Evolutionary conservation across 2,888 invertebrate genomes (phyloP).

Genomic region (Dromius quadrimaculatus): DNA sequence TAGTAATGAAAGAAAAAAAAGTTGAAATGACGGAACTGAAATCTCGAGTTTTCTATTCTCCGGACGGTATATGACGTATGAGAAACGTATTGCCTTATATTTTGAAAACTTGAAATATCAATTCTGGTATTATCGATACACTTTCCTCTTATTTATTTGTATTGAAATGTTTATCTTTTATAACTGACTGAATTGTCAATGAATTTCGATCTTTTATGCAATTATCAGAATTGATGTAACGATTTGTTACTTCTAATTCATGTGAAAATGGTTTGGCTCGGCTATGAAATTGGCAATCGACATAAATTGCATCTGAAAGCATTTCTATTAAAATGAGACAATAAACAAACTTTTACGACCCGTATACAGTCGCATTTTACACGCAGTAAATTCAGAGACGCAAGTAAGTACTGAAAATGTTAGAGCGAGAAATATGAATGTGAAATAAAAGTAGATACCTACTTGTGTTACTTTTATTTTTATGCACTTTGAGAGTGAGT

Average conservation of each 20-base stretch:
- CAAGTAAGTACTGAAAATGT: neutral
- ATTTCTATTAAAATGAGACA: neutral
- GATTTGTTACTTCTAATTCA: too few species aligned
- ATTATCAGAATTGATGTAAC: too few species aligned
- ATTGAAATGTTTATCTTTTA: neutral
- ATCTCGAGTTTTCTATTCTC: too few species aligned
- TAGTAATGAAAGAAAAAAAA: too few species aligned
- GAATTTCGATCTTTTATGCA: neutral
- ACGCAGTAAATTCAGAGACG: neutral
- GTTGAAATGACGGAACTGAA: too few species aligned
- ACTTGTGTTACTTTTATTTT: neutral
- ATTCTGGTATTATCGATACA: too few species aligned
- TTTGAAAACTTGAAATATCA: too few species aligned
- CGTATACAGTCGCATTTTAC: neutral
- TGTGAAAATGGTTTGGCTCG: neutral
- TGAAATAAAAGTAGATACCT: neutral
- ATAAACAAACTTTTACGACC: neutral
- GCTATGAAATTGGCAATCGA: neutral
- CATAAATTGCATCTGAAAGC: neutral
- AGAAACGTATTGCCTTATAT: too few species aligned
- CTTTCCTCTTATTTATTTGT: too few species aligned
- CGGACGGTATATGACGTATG: too few species aligned
- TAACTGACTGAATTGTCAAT: neutral
- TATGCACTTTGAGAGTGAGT: too few species aligned
- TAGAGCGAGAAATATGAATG: neutral